Evolutionary conservation across 2,888 invertebrate genomes (phyloP).

Genomic region (Sepiola atlantica): DNA sequence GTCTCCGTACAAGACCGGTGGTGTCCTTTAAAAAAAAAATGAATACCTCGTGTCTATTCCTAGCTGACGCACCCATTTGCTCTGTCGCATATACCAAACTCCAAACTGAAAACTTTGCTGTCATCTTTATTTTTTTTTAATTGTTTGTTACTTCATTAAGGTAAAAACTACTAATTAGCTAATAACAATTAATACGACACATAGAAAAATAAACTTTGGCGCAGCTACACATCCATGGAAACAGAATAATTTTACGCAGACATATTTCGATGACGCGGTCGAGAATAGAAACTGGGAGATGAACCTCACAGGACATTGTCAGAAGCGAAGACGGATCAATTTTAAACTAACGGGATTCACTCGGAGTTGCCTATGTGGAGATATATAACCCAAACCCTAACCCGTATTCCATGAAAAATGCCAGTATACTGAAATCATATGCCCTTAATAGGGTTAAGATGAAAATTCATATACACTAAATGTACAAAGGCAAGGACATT

Average conservation of each 20-base stretch:
- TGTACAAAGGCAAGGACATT: no score
- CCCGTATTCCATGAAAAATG: no score
- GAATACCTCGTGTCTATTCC: fast-evolving
- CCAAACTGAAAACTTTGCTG: neutral
- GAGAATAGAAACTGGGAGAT: no score
- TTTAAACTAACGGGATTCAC: no score
- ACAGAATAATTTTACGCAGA: neutral
- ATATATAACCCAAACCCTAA: no score
- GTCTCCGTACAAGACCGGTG: neutral
- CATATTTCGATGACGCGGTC: no score
- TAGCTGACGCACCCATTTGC: neutral
- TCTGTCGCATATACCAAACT: neutral
- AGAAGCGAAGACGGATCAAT: no score
- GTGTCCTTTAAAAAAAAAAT: neutral
- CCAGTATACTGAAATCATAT: no score
- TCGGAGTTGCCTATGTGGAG: no score
- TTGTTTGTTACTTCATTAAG: neutral
- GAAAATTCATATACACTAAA: no score
- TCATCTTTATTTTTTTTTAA: neutral
- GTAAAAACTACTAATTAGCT: neutral
- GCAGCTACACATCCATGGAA: neutral
- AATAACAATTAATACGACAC: neutral
- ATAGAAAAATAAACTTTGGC: neutral
- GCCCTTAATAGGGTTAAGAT: no score
- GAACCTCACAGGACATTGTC: no score